Base-by-base conservation (phyloP, 2,113 vertebrate species). In the Aythya baeri region DNA sequence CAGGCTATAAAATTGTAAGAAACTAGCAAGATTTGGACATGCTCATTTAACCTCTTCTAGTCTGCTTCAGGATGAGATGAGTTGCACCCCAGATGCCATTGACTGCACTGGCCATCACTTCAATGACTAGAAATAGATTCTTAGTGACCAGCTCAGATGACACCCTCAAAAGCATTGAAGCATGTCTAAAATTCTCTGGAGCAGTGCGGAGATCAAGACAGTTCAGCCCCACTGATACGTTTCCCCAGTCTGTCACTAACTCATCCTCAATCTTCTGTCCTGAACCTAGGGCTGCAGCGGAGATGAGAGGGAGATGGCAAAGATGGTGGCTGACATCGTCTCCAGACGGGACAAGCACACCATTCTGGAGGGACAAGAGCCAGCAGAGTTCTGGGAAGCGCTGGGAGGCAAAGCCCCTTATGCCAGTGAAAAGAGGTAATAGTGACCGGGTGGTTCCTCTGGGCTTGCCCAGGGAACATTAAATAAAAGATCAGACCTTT, bases 351-450 rank as follows among this genome's bases (percentile, higher is more conserved):
- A 99, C 91, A 99, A 98, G 89, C 98, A 98, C 83, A 98, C 98
- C 71, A 96, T 99, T 90, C 98, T 98, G 98, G 99, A 99, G 86
- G 98, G 98, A 18, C 98, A 99, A 97, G 99, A 99, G 71, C 98
- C 98, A 18, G 97, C 98, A 46, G 98, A 98, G 34, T 99, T 99
- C 97, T 99, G 99, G 99, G 97, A 98, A 36, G 98, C 98, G 27
- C 79, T 99, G 76, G 99, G 99, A 92, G 99, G 99, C 68, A 99
- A 98, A 96, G 98, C 98, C 9, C 98, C 98, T 20, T 99, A 99
- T 2, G 97, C 98, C 89, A 98, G 91, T 57, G 98, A 99, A 88
- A 99, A 98, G 93, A 98, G 98, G 99, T 99, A 96, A 91, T 11
- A 54, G n/a, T 50, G 31, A 62, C 63, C 59, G 54, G 4, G n/a